These are phyloP conservation scores for Linnaemya tessellans DNA, from an alignment of 2,888 invertebrate species.

Conservation along the genomic window DNA sequence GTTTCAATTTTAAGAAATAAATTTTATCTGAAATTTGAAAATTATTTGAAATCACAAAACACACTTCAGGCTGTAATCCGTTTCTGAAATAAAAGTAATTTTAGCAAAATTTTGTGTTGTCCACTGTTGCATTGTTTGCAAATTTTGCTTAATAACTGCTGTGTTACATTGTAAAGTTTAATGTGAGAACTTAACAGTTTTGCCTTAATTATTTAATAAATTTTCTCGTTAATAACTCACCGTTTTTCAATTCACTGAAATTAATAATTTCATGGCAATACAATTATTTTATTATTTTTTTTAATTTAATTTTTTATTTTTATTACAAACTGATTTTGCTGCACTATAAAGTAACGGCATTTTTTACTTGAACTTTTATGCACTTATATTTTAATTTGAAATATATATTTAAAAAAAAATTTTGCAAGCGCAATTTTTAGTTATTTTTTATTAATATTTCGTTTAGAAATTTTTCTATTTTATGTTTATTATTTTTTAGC, in stretches of 20 bases:
- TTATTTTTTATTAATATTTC: background rate
- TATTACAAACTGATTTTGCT: background rate
- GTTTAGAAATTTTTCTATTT: background rate
- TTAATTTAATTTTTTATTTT: too few relatives aligned
- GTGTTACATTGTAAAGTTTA: background rate
- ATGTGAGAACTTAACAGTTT: background rate
- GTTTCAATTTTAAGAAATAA: too few relatives aligned
- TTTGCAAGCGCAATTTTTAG: background rate
- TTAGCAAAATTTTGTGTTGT: background rate
- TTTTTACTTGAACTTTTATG: background rate
- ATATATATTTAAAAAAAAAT: background rate
- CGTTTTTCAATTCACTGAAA: background rate
- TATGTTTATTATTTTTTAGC: background rate
- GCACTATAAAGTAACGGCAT: background rate
- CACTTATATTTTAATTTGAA: background rate
- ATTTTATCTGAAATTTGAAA: too few relatives aligned
- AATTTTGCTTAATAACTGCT: background rate
- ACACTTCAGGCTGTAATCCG: too few relatives aligned
- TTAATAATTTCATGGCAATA: background rate
- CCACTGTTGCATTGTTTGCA: slow-evolving; percentile 1
- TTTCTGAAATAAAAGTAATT: too few relatives aligned
- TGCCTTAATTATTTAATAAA: background rate
- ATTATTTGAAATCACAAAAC: too few relatives aligned
- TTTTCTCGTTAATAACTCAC: background rate
- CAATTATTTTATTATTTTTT: background rate